Evolutionary conservation across 2,888 invertebrate species (phyloP), one percentile per base, ranked within the genome.

Genomic region (Fragum sueziense): DNA sequence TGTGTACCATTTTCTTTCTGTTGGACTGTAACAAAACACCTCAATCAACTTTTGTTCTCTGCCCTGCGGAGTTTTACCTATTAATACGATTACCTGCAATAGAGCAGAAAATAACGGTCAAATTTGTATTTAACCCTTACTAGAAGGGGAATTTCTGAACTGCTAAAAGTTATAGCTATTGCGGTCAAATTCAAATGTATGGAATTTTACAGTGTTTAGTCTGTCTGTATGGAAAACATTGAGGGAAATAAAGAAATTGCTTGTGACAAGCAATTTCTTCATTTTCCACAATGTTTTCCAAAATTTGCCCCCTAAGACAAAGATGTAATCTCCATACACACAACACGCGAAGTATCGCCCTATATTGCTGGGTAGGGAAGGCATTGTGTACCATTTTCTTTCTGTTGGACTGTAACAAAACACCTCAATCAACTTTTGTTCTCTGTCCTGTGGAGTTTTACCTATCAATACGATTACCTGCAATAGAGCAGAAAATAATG

Each of bases 301-400:
- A n/a, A n/a, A n/a, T n/a, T n/a, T 84, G 6, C 84, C 84, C 17
- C 84, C 84, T 7, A 82, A 84, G 20, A 84, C 84, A 59, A 82
- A 84, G 37, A 84, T 82, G 22, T 84, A 84, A 61, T 84, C 84
- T 4, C 84, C 84, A 71, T 84, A 84, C 9, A 84, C 78, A 52
- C 84, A 84, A 67, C 82, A 78, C 29, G 84, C 75, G 65, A 84
- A 84, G 74, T 84, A 84, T n/a, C 84, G 76, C 9, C 84, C 84
- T 6, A 84, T 84, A 69, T 84, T 84, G 51, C 82, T 84, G 17
- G 80, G 80, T 31, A 76, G 69, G n/a, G 76, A 80, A 47, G 72
- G 85, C 84, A 84, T 76, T 20, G 74, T 84, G 74, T 67, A 88
- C 88, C 88, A 88, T 34, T 73, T 76, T 22, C 84, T 73, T 11